Evolutionary conservation across 2,113 vertebrate species (phyloP), one percentile per base, ranked within the genome.

Genomic region (Tupaia chinensis): DNA sequence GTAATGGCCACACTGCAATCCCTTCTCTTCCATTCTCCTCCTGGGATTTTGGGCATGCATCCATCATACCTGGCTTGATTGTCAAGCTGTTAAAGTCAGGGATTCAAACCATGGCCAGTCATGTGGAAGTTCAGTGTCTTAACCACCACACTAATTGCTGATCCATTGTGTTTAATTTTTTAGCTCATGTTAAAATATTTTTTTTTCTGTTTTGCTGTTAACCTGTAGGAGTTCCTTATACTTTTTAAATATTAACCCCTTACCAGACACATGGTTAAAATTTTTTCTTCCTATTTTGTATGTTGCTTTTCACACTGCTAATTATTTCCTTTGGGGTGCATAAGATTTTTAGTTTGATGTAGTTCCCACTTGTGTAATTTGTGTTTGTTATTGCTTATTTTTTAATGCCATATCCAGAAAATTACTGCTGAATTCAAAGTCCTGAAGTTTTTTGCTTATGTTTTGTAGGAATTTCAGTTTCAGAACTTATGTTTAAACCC

Each of bases 261-360:
- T 58, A 58, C 9, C 14, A 32, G 20, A 58, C 25, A 10, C 6
- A 66, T 16, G 3, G 9, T 66, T 27, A 22, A 19, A 32, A 72
- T 58, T 23, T 32, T 23, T 58, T 58, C 22, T 27, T n/a, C 29
- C 8, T 53, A 9, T 82, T 34, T 25, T 65, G 7, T 65, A 32
- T 32, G 22, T 44, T 44, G 22, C n/a, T 27, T 63, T 82, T 82
- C 14, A 2, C 16, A 34, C 4, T 54, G 10, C 25, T 85, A 27
- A 29, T 68, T 3, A 1, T 54, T 54, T 69, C 6, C 44, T 69
- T 69, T 69, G 9, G 5, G 8, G 1, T 12, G 44, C 10, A n/a
- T 16, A 29, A 2, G 17, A 0, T 20, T 20, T 85, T 11, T n/a
- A 22, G 7, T n/a, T 20, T n/a, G 16, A n/a, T 1, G 3, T n/a